A percentile compares a stretch with the other conserved stretches of the same genome.
These are phyloP conservation scores for Ectemnius lituratus DNA, from an alignment of 2,888 invertebrate species.

Conservation along the genomic window DNA sequence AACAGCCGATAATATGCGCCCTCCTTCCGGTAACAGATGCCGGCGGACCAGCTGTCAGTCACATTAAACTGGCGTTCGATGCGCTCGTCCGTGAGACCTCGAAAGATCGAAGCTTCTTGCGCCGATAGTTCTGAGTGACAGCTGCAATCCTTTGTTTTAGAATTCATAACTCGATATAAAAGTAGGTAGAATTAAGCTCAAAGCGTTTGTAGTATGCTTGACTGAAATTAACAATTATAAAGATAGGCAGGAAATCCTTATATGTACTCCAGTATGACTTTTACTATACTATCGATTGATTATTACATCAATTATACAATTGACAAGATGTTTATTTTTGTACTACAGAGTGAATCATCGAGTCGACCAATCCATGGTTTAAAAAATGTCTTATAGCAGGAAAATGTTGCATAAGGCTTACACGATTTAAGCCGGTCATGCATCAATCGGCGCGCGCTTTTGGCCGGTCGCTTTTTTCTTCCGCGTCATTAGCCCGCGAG, in stretches of 20 bases:
- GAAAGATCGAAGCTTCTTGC: constrained; percentile 2
- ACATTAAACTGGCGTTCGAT: constrained; percentile 27
- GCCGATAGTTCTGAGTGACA: constrained; percentile 21
- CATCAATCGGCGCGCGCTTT: constrained; percentile 24
- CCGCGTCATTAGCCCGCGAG: constrained; percentile 55
- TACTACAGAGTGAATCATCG: too few relatives aligned
- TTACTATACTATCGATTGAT: too few relatives aligned
- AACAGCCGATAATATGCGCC: constrained; percentile 51
- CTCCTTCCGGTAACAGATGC: constrained; percentile 63
- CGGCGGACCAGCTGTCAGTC: constrained; percentile 44
- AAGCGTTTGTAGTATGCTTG: too few relatives aligned
- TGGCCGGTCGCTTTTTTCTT: constrained; percentile 27
- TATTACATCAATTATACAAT: too few relatives aligned
- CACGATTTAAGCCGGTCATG: background rate
- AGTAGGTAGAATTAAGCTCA: too few relatives aligned
- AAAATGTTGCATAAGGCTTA: background rate
- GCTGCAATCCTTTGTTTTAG: too few relatives aligned
- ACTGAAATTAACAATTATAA: too few relatives aligned
- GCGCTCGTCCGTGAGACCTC: constrained; percentile 33
- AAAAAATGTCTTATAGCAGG: background rate
- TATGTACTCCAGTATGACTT: too few relatives aligned
- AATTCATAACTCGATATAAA: too few relatives aligned
- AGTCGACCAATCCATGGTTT: background rate
- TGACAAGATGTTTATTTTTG: too few relatives aligned
- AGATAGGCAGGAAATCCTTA: too few relatives aligned